A percentile compares a stretch with the other conserved stretches of the same genome.
These are phyloP conservation scores for Idaea biselata DNA, from an alignment of 2,888 invertebrate genomes.

Conservation along the genomic window DNA sequence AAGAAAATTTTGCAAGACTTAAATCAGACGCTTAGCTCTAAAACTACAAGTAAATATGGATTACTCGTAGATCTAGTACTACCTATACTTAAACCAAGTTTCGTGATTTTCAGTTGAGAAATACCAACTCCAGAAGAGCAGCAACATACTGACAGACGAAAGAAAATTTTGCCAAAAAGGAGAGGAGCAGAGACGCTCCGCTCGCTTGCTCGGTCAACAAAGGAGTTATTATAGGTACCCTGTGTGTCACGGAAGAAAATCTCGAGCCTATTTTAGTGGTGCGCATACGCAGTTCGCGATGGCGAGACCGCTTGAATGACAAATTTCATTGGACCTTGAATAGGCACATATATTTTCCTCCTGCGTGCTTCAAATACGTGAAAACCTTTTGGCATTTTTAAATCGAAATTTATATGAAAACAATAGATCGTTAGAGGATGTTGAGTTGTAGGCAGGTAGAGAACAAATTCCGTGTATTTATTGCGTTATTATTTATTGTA, in stretches of 20 bases:
- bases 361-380: constrained; percentile 69
- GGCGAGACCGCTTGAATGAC: constrained; percentile 63
- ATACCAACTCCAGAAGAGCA: no score
- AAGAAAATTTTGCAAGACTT: no score
- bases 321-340: constrained; percentile 76
- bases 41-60: no score
- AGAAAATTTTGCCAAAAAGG: no score
- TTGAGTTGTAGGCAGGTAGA: not conserved
- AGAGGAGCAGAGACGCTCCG: no score
- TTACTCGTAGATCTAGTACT: no score
- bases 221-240: constrained; percentile 23
- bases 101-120: no score
- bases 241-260: constrained; percentile 69
- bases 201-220: no score
- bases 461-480: not conserved
- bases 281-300: constrained; percentile 50
- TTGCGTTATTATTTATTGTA: not conserved
- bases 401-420: constrained; percentile 13
- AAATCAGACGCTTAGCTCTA: no score
- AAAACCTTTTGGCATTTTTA: constrained; percentile 31
- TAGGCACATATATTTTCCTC: constrained; percentile 68
- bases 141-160: no score
- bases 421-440: constrained; percentile 9
- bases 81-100: no score
- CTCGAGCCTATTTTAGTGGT: constrained; percentile 50